phyloP scores from a whole-genome alignment of 53 echinoderm and acorn worm genomes.

The Patiria pectinifera region DNA sequence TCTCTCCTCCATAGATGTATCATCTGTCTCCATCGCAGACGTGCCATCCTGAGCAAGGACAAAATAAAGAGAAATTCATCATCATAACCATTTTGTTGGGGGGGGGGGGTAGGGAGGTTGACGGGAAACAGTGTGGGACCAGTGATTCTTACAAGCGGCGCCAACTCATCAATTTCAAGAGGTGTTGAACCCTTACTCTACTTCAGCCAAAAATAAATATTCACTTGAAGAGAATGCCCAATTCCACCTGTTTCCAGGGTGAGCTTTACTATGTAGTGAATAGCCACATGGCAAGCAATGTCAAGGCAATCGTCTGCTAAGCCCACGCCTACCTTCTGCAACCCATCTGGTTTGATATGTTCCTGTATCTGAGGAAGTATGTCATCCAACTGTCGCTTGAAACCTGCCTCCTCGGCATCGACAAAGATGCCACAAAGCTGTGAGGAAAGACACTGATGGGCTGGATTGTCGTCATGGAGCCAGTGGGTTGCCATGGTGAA shows the following conservation, averaged over 20 bases:
- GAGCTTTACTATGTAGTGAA: background rate
- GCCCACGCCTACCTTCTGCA: constrained; percentile 52
- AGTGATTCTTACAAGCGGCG: too few relatives aligned
- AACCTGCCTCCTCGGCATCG: constrained; percentile 72
- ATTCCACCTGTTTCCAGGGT: background rate
- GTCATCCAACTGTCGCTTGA: constrained; percentile 56
- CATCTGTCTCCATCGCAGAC: constrained; percentile 47
- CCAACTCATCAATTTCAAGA: too few relatives aligned
- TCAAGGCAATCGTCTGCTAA: background rate
- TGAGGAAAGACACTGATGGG: constrained; percentile 84
- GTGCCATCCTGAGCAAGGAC: background rate
- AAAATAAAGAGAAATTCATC: background rate
- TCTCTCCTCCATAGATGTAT: constrained; percentile 63
- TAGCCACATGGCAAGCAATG: background rate
- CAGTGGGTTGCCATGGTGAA: constrained; percentile 85
- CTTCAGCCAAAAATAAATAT: too few relatives aligned
- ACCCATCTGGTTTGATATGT: constrained; percentile 70
- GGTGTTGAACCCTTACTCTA: too few relatives aligned
- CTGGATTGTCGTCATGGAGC: constrained; percentile 75
- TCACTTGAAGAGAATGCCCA: too few relatives aligned
- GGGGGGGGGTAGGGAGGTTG: too few relatives aligned
- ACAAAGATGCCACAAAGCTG: constrained; percentile 92
- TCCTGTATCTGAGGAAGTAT: constrained; percentile 72
- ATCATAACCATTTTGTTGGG: too few relatives aligned
- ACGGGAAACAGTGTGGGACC: too few relatives aligned